A percentile compares a stretch with the other conserved stretches of the same genome.
phyloP scores from a whole-genome alignment of 2,797 vertebrate genomes.

The Zalophus californianus region DNA sequence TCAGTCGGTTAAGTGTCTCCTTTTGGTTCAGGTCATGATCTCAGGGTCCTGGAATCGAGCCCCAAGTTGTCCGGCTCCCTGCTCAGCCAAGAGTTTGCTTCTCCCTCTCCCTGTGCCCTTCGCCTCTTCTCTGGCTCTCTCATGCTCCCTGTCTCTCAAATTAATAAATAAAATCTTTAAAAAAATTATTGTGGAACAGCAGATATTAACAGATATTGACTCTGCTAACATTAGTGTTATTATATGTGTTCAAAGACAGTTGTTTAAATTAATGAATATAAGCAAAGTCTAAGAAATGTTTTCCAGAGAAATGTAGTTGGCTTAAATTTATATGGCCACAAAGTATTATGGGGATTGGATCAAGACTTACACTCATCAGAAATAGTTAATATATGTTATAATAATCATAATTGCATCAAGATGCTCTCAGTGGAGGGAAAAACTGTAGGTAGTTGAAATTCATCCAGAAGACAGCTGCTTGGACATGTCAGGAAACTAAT shows the following conservation, averaged over 20 bases:
- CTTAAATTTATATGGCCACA: neutral
- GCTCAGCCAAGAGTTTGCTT: neutral
- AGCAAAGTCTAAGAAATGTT: neutral
- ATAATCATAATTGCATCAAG: slow-evolving; percentile 18
- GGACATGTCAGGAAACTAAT: slow-evolving; percentile 69
- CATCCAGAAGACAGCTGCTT: slow-evolving; percentile 51
- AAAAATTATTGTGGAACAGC: neutral
- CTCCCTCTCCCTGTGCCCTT: neutral
- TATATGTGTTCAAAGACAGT: neutral
- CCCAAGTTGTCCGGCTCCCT: neutral
- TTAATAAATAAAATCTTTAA: neutral
- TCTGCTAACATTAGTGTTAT: neutral
- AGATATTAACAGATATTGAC: neutral
- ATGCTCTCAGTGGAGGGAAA: neutral
- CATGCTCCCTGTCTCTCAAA: neutral
- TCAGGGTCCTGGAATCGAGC: neutral
- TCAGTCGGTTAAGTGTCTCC: neutral
- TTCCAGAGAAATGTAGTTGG: neutral
- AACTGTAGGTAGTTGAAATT: slow-evolving; percentile 41
- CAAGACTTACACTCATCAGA: neutral
- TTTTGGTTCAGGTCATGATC: neutral
- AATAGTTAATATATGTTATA: neutral
- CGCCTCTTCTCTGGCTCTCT: neutral
- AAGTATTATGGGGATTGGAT: neutral
- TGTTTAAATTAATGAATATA: neutral